These are phyloP conservation scores for Amphilophus citrinellus DNA, from an alignment of 2,113 vertebrate genomes.

Conservation along the genomic window DNA sequence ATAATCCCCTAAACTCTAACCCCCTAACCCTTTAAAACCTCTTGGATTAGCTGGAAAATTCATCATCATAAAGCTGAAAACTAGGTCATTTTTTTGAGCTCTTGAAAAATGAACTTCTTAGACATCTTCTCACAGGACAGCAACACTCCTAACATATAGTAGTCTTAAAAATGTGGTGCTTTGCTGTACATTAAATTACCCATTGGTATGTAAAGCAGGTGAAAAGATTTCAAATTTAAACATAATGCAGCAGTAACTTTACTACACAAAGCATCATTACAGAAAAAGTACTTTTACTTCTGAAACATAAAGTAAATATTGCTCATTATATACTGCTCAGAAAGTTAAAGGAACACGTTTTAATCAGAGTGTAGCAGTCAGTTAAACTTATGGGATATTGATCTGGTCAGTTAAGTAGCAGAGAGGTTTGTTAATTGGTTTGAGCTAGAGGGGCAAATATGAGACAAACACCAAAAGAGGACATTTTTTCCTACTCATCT, in stretches of 20 bases:
- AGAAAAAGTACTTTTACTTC: background rate
- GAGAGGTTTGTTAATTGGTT: too few relatives aligned
- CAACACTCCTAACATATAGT: background rate
- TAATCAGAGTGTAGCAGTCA: too few relatives aligned
- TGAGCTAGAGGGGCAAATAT: too few relatives aligned
- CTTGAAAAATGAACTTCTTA: background rate
- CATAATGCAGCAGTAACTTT: background rate
- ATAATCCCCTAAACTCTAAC: background rate
- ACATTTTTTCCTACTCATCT: too few relatives aligned
- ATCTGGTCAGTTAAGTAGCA: too few relatives aligned
- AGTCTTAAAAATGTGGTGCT: background rate
- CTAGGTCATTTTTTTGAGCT: background rate
- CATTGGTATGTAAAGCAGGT: background rate
- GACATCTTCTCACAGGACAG: background rate
- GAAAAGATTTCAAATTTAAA: background rate
- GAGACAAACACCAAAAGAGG: too few relatives aligned
- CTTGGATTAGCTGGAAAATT: background rate
- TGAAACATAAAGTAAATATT: background rate
- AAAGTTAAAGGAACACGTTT: too few relatives aligned
- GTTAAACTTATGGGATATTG: too few relatives aligned
- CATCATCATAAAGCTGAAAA: background rate
- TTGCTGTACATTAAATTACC: background rate
- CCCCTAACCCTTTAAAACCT: background rate
- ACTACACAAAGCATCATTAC: background rate
- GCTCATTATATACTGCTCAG: background rate